Evolutionary conservation across 2,113 vertebrate genomes (phyloP), one percentile per base, ranked within the genome.

Genomic region (Hassar affinis): DNA sequence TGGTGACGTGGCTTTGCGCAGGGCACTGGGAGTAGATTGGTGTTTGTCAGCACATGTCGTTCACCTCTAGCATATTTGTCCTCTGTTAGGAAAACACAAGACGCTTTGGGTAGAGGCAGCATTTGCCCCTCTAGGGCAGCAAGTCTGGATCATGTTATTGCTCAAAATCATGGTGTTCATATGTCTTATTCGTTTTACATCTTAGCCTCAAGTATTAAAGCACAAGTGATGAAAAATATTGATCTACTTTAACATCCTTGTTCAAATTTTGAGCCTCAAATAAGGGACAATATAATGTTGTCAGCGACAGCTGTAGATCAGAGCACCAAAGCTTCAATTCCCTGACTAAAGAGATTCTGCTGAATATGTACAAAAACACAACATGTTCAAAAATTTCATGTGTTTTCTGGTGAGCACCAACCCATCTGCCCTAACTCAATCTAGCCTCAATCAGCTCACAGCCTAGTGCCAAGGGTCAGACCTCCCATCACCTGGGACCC

Each of bases 61-160:
- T 90, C 87, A 89, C 69, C 82, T 57, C 38, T 79, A 81, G 78
- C 54, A 74, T 81, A 86, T 85, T 88, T 85, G 89, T 89, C 87
- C 88, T 90, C 83, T 84, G 75, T 78, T 78, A 85, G 57, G 69
- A 82, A 87, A 87, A 88, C 81, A 87, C 33, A 27, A 69, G 69
- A 20, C 30, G 61, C 20, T 69, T 85, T 64, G 68, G 75, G 84
- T 83, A 45, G 42, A 85, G 61, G 11, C 15, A 45, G 15, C 42
- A 62, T 77, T 85, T 81, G 30, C 59, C 81, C 78, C 27, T 87
- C 17, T 45, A 71, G 76, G 81, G 64, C 64, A 35, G 64, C 35
- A 79, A 18, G 75, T 27, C 76, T 38, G 62, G 8, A 25, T 30
- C 25, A 25, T 38, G n/a, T 56, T 78, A 27, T 47, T 56, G 75